Conservation (phyloP, 2,888 invertebrate species). For the Tenodera sinensis region DNA sequence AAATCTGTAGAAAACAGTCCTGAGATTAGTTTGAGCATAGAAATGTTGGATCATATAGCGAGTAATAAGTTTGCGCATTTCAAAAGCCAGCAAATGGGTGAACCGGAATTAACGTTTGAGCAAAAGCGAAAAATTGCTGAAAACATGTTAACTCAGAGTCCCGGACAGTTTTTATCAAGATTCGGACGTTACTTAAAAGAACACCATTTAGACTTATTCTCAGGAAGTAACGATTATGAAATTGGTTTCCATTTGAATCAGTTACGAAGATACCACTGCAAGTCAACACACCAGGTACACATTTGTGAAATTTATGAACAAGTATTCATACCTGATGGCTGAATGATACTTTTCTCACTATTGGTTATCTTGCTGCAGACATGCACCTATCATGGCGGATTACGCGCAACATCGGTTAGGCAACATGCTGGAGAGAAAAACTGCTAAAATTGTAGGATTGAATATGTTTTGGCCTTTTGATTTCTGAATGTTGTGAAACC, state of each 20-base stretch:
- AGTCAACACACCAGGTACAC: constrained; percentile 40
- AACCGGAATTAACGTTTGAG: constrained; percentile 63
- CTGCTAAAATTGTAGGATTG: too few relatives aligned
- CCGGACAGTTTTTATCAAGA: constrained; percentile 67
- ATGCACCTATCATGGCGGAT: too few relatives aligned
- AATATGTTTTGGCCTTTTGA: too few relatives aligned
- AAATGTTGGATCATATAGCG: constrained; percentile 61
- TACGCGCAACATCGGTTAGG: too few relatives aligned
- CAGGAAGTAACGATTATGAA: constrained; percentile 51
- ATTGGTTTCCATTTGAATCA: constrained; percentile 62
- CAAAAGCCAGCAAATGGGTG: constrained; percentile 77
- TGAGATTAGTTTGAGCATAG: constrained; percentile 36
- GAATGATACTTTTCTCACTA: too few relatives aligned
- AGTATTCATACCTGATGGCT: too few relatives aligned
- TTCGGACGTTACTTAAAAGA: constrained; percentile 69
- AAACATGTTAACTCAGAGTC: constrained; percentile 61
- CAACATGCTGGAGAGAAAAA: too few relatives aligned
- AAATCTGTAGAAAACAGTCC: background rate
- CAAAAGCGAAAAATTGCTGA: constrained; percentile 70
- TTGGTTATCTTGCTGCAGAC: too few relatives aligned
- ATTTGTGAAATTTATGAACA: background rate
- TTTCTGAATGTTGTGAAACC: too few relatives aligned
- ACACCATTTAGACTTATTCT: constrained; percentile 69
- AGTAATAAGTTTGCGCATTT: constrained; percentile 63
- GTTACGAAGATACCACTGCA: constrained; percentile 55